Evolutionary conservation across 2,113 vertebrate genomes (phyloP).

Genomic region (Scartelaos histophorus): DNA sequence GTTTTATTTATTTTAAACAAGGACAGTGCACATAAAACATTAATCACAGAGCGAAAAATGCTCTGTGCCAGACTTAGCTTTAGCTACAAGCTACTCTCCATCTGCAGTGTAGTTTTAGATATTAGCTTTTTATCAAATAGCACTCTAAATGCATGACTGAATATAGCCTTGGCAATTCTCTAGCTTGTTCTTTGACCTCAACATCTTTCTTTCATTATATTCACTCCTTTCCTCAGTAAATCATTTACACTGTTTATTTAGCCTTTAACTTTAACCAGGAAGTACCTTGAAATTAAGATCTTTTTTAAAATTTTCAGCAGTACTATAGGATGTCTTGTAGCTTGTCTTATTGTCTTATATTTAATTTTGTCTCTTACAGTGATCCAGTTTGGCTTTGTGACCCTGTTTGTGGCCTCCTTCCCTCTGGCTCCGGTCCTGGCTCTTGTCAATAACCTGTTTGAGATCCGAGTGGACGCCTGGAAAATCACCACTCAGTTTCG

Average conservation of each 20-base stretch:
- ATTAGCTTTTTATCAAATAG: no score
- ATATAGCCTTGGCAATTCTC: no score
- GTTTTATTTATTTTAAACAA: no score
- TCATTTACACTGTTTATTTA: not conserved
- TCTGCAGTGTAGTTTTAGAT: no score
- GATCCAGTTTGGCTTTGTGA: constrained; percentile 96
- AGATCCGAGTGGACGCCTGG: constrained; percentile 92
- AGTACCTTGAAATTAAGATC: not conserved
- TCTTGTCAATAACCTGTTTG: constrained; percentile 90
- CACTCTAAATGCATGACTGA: no score
- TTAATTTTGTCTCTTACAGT: constrained; percentile 70
- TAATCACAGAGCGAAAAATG: no score
- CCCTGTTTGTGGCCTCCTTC: constrained; percentile 93
- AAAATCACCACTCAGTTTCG: constrained; percentile 91
- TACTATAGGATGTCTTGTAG: not conserved
- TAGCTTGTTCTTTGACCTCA: not conserved
- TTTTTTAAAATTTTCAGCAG: not conserved
- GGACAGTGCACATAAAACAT: no score
- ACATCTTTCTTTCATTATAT: not conserved
- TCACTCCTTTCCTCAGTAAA: not conserved
- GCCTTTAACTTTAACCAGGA: not conserved
- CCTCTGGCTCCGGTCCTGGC: constrained; percentile 93
- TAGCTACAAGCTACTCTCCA: no score
- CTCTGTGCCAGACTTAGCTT: no score
- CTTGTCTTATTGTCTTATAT: not conserved